phyloP scores from a whole-genome alignment of 1,140 invertebrate genomes.

The Protaetia brevitarsis region DNA sequence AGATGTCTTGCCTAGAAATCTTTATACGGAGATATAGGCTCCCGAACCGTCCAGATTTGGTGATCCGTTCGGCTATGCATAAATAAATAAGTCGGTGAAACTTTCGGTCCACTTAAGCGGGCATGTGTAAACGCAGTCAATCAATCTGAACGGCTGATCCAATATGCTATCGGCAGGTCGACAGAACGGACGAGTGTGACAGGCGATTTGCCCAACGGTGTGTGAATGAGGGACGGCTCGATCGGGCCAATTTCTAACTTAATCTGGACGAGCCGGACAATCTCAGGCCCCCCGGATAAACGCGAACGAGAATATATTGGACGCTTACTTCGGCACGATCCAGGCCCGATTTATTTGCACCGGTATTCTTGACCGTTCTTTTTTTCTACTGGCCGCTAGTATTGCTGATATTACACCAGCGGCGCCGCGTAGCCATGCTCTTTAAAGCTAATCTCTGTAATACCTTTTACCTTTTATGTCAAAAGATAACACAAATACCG shows the following conservation, averaged over 20 bases:
- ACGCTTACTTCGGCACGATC: conserved; percentile 36
- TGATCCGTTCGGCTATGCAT: not conserved
- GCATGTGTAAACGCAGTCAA: conserved; percentile 24
- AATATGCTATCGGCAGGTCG: conserved; percentile 34
- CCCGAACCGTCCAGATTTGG: not conserved
- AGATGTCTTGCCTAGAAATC: too few species aligned
- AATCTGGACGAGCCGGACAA: conserved; percentile 46
- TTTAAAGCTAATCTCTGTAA: too few species aligned
- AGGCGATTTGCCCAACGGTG: conserved; percentile 45
- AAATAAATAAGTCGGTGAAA: conserved; percentile 19
- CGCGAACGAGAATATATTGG: conserved; percentile 41
- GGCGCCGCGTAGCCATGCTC: not conserved
- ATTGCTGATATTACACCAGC: not conserved
- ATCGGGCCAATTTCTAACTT: conserved; percentile 47
- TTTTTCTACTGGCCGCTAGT: not conserved
- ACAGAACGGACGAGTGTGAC: conserved; percentile 41
- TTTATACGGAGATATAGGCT: too few species aligned
- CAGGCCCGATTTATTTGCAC: conserved; percentile 33
- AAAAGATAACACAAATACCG: too few species aligned
- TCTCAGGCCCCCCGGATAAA: conserved; percentile 40
- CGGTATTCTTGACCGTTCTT: conserved; percentile 19
- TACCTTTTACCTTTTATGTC: too few species aligned
- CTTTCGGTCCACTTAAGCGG: conserved; percentile 15
- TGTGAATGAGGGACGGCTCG: conserved; percentile 47
- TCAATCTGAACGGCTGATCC: conserved; percentile 30